Evolutionary conservation across 64 coral and sea anemone genomes (phyloP).

Genomic region (Dendrophyllia cribrosa): DNA sequence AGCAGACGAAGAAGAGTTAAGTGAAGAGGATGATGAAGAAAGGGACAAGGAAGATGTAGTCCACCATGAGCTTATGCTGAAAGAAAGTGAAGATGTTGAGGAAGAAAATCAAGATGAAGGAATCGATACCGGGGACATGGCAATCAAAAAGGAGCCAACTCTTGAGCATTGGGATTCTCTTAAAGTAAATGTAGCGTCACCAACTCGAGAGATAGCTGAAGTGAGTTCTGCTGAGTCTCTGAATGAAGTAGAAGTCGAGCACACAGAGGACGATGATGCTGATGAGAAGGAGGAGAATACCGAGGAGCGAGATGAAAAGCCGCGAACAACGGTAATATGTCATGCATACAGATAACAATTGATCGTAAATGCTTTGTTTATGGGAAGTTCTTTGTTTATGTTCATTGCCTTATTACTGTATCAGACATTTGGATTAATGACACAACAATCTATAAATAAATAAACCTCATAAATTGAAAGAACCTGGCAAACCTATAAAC

Average conservation of each 20-base stretch:
- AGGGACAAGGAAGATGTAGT: neutral
- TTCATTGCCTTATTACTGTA: no score
- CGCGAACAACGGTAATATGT: neutral
- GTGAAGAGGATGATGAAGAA: neutral
- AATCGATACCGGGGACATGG: neutral
- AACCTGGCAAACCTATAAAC: no score
- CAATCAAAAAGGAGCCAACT: neutral
- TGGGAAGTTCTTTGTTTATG: no score
- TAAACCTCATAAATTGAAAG: no score
- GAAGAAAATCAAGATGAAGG: neutral
- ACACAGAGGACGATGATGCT: neutral
- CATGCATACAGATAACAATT: no score
- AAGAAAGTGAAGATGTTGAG: neutral
- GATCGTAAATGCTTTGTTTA: no score
- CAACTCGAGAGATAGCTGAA: neutral
- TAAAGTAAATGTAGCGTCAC: neutral
- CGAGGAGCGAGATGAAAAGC: neutral
- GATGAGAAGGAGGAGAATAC: neutral
- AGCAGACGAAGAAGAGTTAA: neutral
- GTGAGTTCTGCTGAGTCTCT: constrained; percentile 5
- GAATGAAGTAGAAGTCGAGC: neutral
- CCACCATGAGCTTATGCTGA: neutral
- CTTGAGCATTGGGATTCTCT: constrained; percentile 16
- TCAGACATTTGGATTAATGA: no score
- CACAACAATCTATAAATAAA: no score